These are phyloP conservation scores for Laspeyria flexula DNA, from an alignment of 2,888 invertebrate species.

Conservation along the genomic window DNA sequence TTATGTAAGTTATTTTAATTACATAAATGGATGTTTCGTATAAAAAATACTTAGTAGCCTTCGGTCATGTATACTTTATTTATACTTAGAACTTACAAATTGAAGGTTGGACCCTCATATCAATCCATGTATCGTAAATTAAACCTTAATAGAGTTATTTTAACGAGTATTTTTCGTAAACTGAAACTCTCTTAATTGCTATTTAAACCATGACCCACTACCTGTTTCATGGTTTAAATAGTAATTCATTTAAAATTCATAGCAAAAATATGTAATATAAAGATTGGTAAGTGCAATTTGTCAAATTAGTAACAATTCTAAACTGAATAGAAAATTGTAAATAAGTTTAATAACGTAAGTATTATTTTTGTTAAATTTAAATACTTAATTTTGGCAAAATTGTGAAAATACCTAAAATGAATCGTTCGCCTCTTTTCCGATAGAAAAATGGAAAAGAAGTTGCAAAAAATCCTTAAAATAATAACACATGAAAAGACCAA, in stretches of 20 bases:
- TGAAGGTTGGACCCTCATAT: neutral
- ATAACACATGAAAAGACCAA: too few species aligned
- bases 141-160: neutral
- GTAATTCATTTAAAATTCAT: too few species aligned
- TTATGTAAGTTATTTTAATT: too few species aligned
- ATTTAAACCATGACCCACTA: too few species aligned
- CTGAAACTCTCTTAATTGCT: too few species aligned
- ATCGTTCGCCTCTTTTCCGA: too few species aligned
- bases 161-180: neutral
- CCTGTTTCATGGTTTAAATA: too few species aligned
- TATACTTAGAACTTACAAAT: neutral
- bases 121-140: neutral
- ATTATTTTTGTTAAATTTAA: neutral
- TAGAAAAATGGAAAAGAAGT: too few species aligned
- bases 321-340: slow-evolving; percentile 35
- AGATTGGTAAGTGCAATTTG: slow-evolving; percentile 53
- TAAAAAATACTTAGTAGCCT: too few species aligned
- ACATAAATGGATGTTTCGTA: too few species aligned
- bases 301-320: slow-evolving; percentile 31
- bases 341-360: slow-evolving; percentile 18
- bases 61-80: neutral
- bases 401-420: too few species aligned
- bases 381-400: neutral
- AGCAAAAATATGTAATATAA: slow-evolving; percentile 4
- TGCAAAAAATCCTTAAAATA: too few species aligned